A percentile compares a stretch with the other conserved stretches of the same genome.
These are phyloP conservation scores for Zosterops japonicus DNA, from an alignment of 2,113 vertebrate species.

Conservation along the genomic window DNA sequence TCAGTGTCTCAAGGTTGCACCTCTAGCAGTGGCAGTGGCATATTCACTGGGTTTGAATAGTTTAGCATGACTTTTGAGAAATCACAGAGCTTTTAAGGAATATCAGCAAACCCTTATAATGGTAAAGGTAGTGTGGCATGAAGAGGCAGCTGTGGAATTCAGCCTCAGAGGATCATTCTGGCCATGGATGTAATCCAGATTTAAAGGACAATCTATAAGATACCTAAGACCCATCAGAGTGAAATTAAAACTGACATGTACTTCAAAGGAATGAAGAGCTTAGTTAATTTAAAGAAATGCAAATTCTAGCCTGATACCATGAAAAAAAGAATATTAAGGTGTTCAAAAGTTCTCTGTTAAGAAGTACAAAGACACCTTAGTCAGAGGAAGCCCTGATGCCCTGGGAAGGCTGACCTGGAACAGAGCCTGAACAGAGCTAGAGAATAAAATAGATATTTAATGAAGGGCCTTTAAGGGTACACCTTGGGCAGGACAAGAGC, in stretches of 20 bases:
- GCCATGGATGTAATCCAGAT: background rate
- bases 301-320: background rate
- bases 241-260: background rate
- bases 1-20: background rate
- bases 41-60: background rate
- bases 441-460: background rate
- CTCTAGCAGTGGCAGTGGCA: background rate
- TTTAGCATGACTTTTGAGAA: background rate
- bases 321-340: background rate
- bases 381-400: background rate
- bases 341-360: background rate
- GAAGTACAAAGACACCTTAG: background rate
- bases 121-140: background rate
- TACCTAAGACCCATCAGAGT: background rate
- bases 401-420: background rate
- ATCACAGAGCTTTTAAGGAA: background rate
- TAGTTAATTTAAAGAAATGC: background rate
- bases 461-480: background rate
- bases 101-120: background rate
- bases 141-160: background rate
- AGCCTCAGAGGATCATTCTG: background rate
- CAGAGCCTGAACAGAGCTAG: background rate
- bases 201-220: background rate
- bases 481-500: background rate
- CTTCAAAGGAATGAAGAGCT: background rate